phyloP scores from a whole-genome alignment of 2,888 invertebrate genomes.

The Machimus rusticus region DNA sequence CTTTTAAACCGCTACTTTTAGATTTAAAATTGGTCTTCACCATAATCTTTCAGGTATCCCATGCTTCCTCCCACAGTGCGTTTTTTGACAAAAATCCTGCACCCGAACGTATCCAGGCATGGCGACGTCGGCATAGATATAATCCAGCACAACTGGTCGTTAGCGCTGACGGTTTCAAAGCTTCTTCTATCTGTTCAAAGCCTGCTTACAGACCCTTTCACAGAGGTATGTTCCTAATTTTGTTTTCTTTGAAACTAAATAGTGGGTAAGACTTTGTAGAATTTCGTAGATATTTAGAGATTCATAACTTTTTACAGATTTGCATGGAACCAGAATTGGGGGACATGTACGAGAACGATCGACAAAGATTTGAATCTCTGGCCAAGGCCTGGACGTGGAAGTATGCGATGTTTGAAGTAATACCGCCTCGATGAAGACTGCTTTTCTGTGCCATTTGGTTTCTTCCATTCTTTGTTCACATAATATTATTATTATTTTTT shows the following conservation, averaged over 20 bases:
- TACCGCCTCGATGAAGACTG: conserved; percentile 57
- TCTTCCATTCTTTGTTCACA: background rate
- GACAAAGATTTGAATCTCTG: conserved; percentile 77
- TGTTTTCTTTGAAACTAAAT: background rate
- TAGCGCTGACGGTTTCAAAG: conserved; percentile 89
- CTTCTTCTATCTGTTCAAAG: conserved; percentile 88
- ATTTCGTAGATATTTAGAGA: background rate
- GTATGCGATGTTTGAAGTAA: conserved; percentile 84
- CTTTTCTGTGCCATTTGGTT: background rate
- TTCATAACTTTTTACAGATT: conserved; percentile 64
- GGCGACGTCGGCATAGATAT: conserved; percentile 96
- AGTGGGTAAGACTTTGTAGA: background rate
- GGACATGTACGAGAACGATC: conserved; percentile 77
- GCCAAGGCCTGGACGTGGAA: conserved; percentile 90
- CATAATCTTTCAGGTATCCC: conserved; percentile 73
- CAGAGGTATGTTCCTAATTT: conserved; percentile 67
- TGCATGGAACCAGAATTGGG: conserved; percentile 91
- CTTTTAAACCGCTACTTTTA: background rate
- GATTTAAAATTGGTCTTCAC: background rate
- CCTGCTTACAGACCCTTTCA: conserved; percentile 87
- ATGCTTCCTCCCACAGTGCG: conserved; percentile 90
- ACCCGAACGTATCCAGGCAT: conserved; percentile 94
- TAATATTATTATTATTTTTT: background rate
- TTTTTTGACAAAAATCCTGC: conserved; percentile 91
- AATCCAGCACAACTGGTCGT: conserved; percentile 95